phyloP scores from a whole-genome alignment of 2,888 invertebrate genomes.

The Nineta flava region DNA sequence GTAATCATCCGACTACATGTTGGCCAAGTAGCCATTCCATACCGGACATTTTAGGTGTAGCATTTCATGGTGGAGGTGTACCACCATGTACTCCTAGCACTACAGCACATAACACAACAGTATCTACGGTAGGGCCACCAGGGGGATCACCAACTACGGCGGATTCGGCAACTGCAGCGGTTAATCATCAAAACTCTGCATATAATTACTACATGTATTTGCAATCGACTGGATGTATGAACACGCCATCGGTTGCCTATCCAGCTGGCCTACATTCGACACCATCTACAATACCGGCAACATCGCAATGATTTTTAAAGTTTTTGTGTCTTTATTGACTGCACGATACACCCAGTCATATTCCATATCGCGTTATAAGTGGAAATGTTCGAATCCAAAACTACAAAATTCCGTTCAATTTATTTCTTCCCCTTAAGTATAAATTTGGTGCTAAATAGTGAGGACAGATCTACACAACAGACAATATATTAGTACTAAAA shows the following conservation, averaged over 20 bases:
- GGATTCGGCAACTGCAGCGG: constrained; percentile 20
- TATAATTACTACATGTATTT: constrained; percentile 53
- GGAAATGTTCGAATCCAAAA: too few species aligned
- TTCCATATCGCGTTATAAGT: too few species aligned
- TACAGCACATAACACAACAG: constrained; percentile 32
- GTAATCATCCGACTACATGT: constrained; percentile 22
- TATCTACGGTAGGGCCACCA: constrained; percentile 26
- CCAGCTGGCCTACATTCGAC: neutral
- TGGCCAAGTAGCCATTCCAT: constrained; percentile 41
- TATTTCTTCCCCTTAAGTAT: too few species aligned
- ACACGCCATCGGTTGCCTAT: neutral
- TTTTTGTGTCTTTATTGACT: too few species aligned
- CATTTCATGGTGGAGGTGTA: constrained; percentile 21
- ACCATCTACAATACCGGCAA: too few species aligned
- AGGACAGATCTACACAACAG: too few species aligned
- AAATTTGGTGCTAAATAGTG: too few species aligned
- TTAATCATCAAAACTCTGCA: constrained; percentile 20
- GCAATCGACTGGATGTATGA: constrained; percentile 25
- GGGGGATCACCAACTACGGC: constrained; percentile 19
- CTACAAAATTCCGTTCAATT: too few species aligned
- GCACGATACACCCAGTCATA: too few species aligned
- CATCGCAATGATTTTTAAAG: too few species aligned
- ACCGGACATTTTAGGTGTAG: constrained; percentile 32
- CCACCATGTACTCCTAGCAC: constrained; percentile 18
- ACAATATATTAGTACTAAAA: too few species aligned